A percentile compares a stretch with the other conserved stretches of the same genome.
Conservation (phyloP, 1,140 invertebrate genomes). For the Nomia melanderi region DNA sequence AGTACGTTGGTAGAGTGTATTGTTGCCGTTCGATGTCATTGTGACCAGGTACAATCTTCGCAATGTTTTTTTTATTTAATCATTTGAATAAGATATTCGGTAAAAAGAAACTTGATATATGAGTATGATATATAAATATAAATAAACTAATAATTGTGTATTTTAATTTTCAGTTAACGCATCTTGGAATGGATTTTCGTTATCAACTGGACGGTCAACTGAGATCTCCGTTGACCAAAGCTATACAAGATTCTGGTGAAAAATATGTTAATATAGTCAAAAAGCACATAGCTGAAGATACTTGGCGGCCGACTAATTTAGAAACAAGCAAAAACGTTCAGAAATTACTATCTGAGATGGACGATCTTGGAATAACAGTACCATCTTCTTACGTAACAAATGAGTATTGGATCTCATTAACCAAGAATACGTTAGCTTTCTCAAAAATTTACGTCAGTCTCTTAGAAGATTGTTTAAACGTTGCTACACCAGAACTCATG, state of each 20-base stretch:
- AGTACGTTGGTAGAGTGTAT: slow-evolving; percentile 94
- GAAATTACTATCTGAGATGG: slow-evolving; percentile 79
- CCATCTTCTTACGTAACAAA: slow-evolving; percentile 78
- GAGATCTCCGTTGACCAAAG: slow-evolving; percentile 84
- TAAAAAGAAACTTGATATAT: too few species aligned
- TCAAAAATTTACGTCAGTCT: slow-evolving; percentile 85
- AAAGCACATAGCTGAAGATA: slow-evolving; percentile 86
- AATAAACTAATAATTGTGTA: too few species aligned
- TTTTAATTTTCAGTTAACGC: slow-evolving; percentile 82
- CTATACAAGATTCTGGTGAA: slow-evolving; percentile 86
- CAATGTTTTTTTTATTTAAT: too few species aligned
- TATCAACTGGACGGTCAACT: slow-evolving; percentile 92
- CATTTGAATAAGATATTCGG: too few species aligned
- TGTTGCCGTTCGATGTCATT: slow-evolving; percentile 87
- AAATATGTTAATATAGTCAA: slow-evolving; percentile 89
- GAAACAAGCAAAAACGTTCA: slow-evolving; percentile 81
- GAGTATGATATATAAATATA: too few species aligned
- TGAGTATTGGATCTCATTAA: slow-evolving; percentile 86
- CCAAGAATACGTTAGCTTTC: slow-evolving; percentile 87
- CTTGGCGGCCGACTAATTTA: slow-evolving; percentile 87
- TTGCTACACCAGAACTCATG: slow-evolving; percentile 85
- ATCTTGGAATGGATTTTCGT: slow-evolving; percentile 89
- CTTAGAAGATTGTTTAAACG: slow-evolving; percentile 86
- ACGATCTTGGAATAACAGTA: slow-evolving; percentile 77
- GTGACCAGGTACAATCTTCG: slow-evolving; percentile 83